Evolutionary conservation across 2,113 vertebrate genomes (phyloP), one percentile per base, ranked within the genome.

Genomic region (Hepsetus odoe): DNA sequence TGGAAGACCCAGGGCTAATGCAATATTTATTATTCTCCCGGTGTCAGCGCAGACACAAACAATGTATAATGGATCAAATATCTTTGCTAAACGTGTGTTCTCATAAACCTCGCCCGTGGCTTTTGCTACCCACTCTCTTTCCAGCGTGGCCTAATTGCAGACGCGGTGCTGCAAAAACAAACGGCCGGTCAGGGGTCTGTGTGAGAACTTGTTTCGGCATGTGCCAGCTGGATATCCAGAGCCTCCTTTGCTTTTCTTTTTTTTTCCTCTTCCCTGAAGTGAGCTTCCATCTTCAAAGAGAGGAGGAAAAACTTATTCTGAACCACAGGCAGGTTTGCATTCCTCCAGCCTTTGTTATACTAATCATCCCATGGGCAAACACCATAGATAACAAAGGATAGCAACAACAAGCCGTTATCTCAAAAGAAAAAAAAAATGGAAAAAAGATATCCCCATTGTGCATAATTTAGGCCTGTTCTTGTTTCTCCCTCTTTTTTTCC

Each of bases 401-500:
- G 84, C 90, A 55, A 92, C 88, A 92, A 89, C 75, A 87, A 51
- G 69, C 85, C 71, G 83, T 85, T 91, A 90, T 91, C 90, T 89
- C 77, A 67, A 83, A 87, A 91, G 90, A 91, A 91, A 77, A 93
- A 90, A 83, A 77, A 93, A 90, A 83, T 86, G 86, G 87, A 90
- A 91, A 91, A 88, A 80, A 90, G 88, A 91, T 90, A 92, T 88
- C 85, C 89, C 90, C 87, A 87, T 83, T 88, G 91, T 89, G 90
- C 88, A 92, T 90, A 90, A 91, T 91, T 91, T 92, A 90, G 69
- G 38, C 18, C 80, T 88, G 88, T 82, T 89, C 88, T 79, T 82
- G 82, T 89, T 90, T 86, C n/a, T n/a, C 20, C 20, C 20, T 8
- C 49, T 7, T 51, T 8, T 8, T 7, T n/a, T 22, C 20, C 4